A percentile compares a stretch with the other conserved stretches of the same genome.
These are phyloP conservation scores for Lysandra coridon DNA, from an alignment of 2,888 invertebrate genomes.

Conservation along the genomic window DNA sequence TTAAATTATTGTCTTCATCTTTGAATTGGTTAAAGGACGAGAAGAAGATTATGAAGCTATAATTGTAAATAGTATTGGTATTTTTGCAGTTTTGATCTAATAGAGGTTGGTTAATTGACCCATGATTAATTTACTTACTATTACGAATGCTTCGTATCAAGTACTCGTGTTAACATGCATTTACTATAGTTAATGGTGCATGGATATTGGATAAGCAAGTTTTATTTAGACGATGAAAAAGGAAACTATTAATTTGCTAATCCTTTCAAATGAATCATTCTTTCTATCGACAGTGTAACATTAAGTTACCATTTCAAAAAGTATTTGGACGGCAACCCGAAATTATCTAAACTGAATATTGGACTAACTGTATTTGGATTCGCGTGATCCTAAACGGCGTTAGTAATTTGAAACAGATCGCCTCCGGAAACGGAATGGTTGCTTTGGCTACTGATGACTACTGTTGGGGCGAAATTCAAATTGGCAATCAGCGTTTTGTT, in stretches of 20 bases:
- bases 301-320: slow-evolving; percentile 2
- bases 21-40: background rate
- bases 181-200: background rate
- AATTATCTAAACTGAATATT: slow-evolving; percentile 30
- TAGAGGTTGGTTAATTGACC: too few species aligned
- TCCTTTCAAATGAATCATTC: background rate
- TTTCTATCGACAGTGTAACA: background rate
- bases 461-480: slow-evolving; percentile 49
- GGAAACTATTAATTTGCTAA: background rate
- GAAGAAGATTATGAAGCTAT: too few species aligned
- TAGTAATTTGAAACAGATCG: slow-evolving; percentile 52
- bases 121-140: too few species aligned
- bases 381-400: slow-evolving; percentile 49
- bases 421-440: slow-evolving; percentile 63
- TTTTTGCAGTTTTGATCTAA: too few species aligned
- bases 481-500: slow-evolving; percentile 49
- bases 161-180: background rate
- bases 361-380: slow-evolving; percentile 36
- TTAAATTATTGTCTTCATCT: background rate
- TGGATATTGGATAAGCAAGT: background rate
- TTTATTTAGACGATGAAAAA: background rate
- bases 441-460: slow-evolving; percentile 61
- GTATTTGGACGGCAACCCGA: background rate
- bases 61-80: too few species aligned
- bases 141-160: background rate